Evolutionary conservation across 1,140 invertebrate genomes (phyloP).

Genomic region (Stegodyphus mimosarum): DNA sequence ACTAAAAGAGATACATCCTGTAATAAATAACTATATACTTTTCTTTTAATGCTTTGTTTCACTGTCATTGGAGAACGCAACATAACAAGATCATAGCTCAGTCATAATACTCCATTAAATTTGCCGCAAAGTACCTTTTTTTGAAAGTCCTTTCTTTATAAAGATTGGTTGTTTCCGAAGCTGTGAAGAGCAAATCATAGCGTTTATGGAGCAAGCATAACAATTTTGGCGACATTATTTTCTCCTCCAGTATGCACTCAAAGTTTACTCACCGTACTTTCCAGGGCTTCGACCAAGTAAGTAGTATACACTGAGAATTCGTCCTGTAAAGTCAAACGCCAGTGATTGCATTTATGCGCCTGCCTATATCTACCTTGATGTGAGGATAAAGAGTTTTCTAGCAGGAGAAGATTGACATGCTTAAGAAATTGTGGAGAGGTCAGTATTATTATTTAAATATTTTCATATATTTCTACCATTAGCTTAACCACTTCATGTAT

Average conservation of each 20-base stretch:
- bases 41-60: conserved; percentile 33
- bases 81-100: conserved; percentile 20
- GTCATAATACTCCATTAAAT: conserved; percentile 50
- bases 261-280: too few relatives aligned
- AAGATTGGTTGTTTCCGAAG: conserved; percentile 20
- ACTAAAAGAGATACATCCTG: conserved; percentile 45
- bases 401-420: too few relatives aligned
- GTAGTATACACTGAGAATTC: too few relatives aligned
- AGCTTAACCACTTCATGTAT: too few relatives aligned
- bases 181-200: conserved; percentile 3
- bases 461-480: too few relatives aligned
- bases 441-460: too few relatives aligned
- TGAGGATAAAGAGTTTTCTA: too few relatives aligned
- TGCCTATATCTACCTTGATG: too few relatives aligned
- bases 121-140: conserved; percentile 25
- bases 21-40: conserved; percentile 54
- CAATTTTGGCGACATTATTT: conserved; percentile 12
- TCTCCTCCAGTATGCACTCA: neutral
- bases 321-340: too few relatives aligned
- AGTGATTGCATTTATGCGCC: too few relatives aligned
- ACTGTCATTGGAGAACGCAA: conserved; percentile 38
- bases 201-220: conserved; percentile 11
- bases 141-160: conserved; percentile 24
- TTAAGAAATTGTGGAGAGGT: too few relatives aligned
- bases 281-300: too few relatives aligned